A percentile compares a stretch with the other conserved stretches of the same genome.
Evolutionary conservation across 2,113 vertebrate genomes (phyloP).

Genomic region (Urocitellus parryii): DNA sequence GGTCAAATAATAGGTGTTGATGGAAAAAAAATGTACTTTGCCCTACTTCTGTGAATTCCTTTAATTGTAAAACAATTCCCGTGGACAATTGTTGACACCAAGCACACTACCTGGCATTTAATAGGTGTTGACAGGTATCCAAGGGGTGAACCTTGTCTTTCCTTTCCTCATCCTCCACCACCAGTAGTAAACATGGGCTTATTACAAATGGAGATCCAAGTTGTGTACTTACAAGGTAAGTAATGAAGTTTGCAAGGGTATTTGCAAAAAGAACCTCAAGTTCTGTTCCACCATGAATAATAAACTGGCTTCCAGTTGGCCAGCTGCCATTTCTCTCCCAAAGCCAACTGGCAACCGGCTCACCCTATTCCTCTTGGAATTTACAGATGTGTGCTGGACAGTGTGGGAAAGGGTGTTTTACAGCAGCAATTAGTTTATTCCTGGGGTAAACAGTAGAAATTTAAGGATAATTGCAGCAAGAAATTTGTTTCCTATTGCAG

Average conservation of each 20-base stretch:
- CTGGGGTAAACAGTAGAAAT: constrained; percentile 84
- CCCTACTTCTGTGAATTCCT: neutral
- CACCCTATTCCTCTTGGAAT: constrained; percentile 67
- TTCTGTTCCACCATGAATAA: constrained; percentile 50
- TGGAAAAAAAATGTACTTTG: neutral
- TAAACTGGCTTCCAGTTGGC: constrained; percentile 78
- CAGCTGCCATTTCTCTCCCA: constrained; percentile 62
- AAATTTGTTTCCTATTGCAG: constrained; percentile 80
- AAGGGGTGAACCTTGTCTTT: neutral
- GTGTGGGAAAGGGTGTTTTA: constrained; percentile 80
- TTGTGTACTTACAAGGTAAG: constrained; percentile 49
- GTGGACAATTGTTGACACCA: neutral
- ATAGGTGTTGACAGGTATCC: neutral
- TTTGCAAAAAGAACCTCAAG: constrained; percentile 49
- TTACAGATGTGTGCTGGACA: constrained; percentile 77
- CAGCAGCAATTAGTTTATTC: constrained; percentile 82
- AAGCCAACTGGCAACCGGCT: constrained; percentile 80
- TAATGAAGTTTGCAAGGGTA: constrained; percentile 55
- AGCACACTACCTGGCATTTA: neutral
- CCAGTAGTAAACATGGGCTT: neutral
- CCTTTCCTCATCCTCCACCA: neutral
- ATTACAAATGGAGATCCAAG: neutral
- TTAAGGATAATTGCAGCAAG: constrained; percentile 81
- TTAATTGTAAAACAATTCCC: neutral
- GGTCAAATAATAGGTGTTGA: neutral